Evolutionary conservation across 2,113 vertebrate genomes (phyloP).

Genomic region (Eulemur macaco): DNA sequence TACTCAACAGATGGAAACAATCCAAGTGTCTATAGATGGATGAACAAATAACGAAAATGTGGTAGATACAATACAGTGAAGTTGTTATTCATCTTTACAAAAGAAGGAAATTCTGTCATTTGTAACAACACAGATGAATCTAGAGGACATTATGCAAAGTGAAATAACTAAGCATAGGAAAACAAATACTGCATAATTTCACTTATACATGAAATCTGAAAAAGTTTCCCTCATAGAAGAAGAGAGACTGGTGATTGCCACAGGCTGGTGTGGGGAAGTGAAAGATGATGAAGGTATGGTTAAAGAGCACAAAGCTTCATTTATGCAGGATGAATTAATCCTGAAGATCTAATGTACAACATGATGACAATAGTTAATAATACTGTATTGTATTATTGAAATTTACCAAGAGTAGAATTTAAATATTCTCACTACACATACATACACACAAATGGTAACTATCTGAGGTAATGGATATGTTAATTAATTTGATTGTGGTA

Average conservation of each 20-base stretch:
- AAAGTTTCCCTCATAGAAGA: background rate
- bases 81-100: background rate
- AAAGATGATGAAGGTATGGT: no score
- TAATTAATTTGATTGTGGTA: background rate
- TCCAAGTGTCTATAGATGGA: background rate
- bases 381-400: background rate
- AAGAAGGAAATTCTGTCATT: background rate
- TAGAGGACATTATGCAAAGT: background rate
- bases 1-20: background rate
- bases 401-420: background rate
- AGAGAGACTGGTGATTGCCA: background rate
- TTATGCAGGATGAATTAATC: background rate
- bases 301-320: background rate
- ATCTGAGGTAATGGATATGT: background rate
- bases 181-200: background rate
- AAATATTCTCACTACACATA: background rate
- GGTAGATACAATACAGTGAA: background rate
- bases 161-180: background rate
- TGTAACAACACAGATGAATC: background rate
- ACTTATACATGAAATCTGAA: background rate
- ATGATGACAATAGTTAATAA: background rate
- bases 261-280: background rate
- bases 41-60: background rate
- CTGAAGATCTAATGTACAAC: background rate
- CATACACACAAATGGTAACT: background rate